Base-by-base conservation (phyloP, 92 coral and sea anemone genomes). In the Porites cylindrica region DNA sequence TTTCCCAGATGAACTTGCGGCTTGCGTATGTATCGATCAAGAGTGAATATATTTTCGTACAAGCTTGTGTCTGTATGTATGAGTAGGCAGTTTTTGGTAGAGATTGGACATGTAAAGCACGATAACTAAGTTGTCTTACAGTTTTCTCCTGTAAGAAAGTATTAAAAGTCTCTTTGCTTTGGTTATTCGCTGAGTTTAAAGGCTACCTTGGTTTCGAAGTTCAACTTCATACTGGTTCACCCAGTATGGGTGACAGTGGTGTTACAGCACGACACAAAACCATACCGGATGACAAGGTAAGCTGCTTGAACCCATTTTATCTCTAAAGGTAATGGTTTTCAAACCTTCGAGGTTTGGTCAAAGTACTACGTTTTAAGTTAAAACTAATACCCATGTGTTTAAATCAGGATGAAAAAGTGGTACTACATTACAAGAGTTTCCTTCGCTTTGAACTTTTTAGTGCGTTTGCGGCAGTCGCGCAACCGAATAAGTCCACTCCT, bases 221-320 rank as follows among this genome's bases (percentile, higher is more conserved):
- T 65, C 12, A 26, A 54, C 86, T 80, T 59, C 70, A 51, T 61
- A 56, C 87, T 73, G 63, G 71, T 75, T 77, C 52, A 10, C 87
- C 87, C 87, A 83, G 52, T 47, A 83, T 83, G 87, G 80, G 80
- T 92, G 95, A 92, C 92, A 72, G 88, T 81, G 76, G 80, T 89
- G 89, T 87, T 80, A 58, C 98, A 70, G 91, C 93, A 76, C 63
- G 91, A 77, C 96, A 90, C n/a, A 95, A 66, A 91, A 72, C 90
- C 52, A 93, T 95, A 87, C 98, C 98, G 66, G 98, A 95, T 38
- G 94, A 95, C 82, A 95, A 95, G 96, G 98, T 95, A 18, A 82
- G 93, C 60, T 51, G 13, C 71, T 77, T 65, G 26, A 20, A 50
- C 12, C 62, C 16, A n/a, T 38, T 32, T 56, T 7, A 24, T 69